A percentile compares a stretch with the other conserved stretches of the same genome.
phyloP scores from a whole-genome alignment of 2,797 vertebrate genomes.

The Hyperoplus lanceolatus region DNA sequence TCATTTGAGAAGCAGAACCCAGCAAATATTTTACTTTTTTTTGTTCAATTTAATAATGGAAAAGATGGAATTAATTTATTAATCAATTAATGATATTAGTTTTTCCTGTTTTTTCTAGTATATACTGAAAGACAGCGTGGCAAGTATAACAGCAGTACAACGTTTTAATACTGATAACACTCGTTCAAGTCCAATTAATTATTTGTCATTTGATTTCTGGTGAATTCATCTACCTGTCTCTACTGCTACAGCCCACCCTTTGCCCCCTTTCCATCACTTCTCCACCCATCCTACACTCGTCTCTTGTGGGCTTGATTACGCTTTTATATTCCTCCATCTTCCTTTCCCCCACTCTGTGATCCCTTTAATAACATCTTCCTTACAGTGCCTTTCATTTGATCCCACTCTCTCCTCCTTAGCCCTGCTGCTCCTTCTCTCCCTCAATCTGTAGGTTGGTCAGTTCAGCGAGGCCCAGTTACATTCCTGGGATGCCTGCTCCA shows the following conservation, averaged over 20 bases:
- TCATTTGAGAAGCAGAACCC: not conserved
- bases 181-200: not conserved
- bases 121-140: not conserved
- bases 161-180: not conserved
- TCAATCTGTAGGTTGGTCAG: conserved; percentile 86
- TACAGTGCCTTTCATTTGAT: conserved; percentile 31
- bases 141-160: conserved; percentile 1
- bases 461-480: conserved; percentile 88
- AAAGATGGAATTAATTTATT: too few species aligned
- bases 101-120: too few species aligned
- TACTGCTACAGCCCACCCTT: not conserved
- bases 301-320: conserved; percentile 12
- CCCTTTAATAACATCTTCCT: conserved; percentile 38
- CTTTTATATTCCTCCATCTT: conserved; percentile 18
- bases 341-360: not conserved
- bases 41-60: not conserved
- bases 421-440: conserved; percentile 49
- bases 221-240: not conserved
- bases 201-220: conserved; percentile 2
- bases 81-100: too few species aligned
- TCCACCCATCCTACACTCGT: not conserved
- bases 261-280: not conserved
- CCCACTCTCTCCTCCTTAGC: conserved; percentile 45
- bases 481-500: conserved; percentile 96
- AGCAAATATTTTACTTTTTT: not conserved